These are phyloP conservation scores for Scolanthus callimorphus DNA, from an alignment of 92 coral and sea anemone species.

Conservation along the genomic window DNA sequence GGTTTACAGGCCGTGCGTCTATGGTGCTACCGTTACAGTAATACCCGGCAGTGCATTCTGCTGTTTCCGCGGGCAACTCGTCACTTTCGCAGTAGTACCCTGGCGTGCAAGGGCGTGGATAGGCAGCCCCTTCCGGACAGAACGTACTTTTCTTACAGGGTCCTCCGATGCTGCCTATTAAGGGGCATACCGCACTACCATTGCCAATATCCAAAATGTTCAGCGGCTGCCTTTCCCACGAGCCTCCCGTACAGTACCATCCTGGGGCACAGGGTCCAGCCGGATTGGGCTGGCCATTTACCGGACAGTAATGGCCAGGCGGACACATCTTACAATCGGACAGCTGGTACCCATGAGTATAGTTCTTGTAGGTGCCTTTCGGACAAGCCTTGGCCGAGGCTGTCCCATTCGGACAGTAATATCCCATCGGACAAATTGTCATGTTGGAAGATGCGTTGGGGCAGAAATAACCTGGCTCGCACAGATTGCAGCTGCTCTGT, in stretches of 20 bases:
- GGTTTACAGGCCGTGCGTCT: constrained; percentile 70
- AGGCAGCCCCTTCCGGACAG: constrained; percentile 88
- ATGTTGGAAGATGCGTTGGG: constrained; percentile 87
- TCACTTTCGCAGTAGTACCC: constrained; percentile 87
- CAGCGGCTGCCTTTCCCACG: constrained; percentile 90
- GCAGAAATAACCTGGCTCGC: constrained; percentile 91
- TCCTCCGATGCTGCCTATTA: constrained; percentile 92
- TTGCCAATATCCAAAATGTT: constrained; percentile 73
- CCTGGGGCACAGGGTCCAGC: constrained; percentile 88
- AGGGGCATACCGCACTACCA: constrained; percentile 80
- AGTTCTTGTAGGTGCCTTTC: constrained; percentile 92
- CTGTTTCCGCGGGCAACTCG: constrained; percentile 75
- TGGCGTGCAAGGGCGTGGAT: constrained; percentile 92
- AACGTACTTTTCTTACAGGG: constrained; percentile 88
- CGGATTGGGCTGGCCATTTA: constrained; percentile 71
- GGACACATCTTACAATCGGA: constrained; percentile 92
- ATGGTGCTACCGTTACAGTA: constrained; percentile 98
- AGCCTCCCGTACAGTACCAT: constrained; percentile 96
- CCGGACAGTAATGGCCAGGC: constrained; percentile 84
- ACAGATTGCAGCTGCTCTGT: constrained; percentile 65
- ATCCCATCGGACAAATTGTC: constrained; percentile 75
- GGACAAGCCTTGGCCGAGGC: constrained; percentile 77
- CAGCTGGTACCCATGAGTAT: constrained; percentile 66
- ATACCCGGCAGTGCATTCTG: constrained; percentile 85
- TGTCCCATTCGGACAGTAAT: constrained; percentile 87